Percentiles rank a stretch among this genome's conserved stretches.
These are phyloP conservation scores for Lithophane leautieri DNA, from an alignment of 2,888 invertebrate genomes.

Conservation along the genomic window DNA sequence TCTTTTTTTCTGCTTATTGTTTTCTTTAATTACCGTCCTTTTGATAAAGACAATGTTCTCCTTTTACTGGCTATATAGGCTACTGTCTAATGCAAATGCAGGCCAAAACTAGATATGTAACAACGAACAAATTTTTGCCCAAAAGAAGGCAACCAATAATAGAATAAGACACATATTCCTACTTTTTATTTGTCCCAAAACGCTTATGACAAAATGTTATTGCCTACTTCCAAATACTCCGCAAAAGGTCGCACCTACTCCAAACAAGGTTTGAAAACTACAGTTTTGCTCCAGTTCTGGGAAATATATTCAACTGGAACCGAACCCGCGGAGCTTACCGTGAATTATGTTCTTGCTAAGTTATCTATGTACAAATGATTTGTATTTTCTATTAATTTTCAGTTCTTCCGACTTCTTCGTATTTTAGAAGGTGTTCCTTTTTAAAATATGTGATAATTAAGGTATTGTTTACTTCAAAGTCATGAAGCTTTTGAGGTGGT, in stretches of 20 bases:
- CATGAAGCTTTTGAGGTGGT: not conserved
- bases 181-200: constrained; percentile 68
- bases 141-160: constrained; percentile 45
- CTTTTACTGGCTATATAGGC: no score
- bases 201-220: constrained; percentile 69
- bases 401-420: not conserved
- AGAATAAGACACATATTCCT: constrained; percentile 56
- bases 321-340: constrained; percentile 56
- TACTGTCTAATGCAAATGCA: not conserved
- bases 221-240: constrained; percentile 60
- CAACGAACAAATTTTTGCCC: not conserved
- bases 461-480: not conserved
- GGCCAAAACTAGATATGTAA: constrained; percentile 13
- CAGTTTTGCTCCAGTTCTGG: constrained; percentile 67
- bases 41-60: no score
- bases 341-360: constrained; percentile 64
- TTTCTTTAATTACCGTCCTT: no score
- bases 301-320: constrained; percentile 66
- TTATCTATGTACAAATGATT: constrained; percentile 60
- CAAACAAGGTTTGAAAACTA: constrained; percentile 67
- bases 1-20: no score
- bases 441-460: not conserved
- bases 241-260: constrained; percentile 64
- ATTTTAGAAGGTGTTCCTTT: not conserved
- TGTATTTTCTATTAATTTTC: constrained; percentile 56